A percentile compares a stretch with the other conserved stretches of the same genome.
Evolutionary conservation across 2,888 invertebrate genomes (phyloP).

Genomic region (Argyra leucocephala): DNA sequence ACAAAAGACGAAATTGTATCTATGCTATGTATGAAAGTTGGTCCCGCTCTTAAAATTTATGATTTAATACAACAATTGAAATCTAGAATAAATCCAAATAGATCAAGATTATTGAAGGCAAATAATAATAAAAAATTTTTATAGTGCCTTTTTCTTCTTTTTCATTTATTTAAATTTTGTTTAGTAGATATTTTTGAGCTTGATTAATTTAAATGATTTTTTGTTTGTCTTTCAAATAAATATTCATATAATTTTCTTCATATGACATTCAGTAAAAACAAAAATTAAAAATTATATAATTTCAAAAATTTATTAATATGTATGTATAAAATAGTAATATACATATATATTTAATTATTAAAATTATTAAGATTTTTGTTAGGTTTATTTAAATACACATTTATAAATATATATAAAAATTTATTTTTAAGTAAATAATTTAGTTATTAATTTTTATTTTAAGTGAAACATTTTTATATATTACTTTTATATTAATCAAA

Average conservation of each 20-base stretch:
- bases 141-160: slow-evolving; percentile 43
- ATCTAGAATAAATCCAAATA: slow-evolving; percentile 51
- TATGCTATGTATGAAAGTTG: slow-evolving; percentile 85
- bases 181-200: background rate
- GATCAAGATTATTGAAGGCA: slow-evolving; percentile 46
- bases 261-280: background rate
- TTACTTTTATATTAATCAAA: too few species aligned
- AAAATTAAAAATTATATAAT: background rate
- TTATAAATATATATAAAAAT: too few species aligned
- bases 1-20: slow-evolving; percentile 85
- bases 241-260: too few species aligned
- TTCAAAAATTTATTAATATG: too few species aligned
- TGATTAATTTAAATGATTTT: background rate
- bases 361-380: too few species aligned
- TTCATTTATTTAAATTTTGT: slow-evolving; percentile 9
- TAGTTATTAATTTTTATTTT: too few species aligned
- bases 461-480: too few species aligned
- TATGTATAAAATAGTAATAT: too few species aligned
- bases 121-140: slow-evolving; percentile 54
- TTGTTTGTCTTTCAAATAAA: too few species aligned
- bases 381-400: too few species aligned
- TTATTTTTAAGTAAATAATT: too few species aligned
- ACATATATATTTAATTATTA: too few species aligned
- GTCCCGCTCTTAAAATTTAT: slow-evolving; percentile 85
- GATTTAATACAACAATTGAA: slow-evolving; percentile 87